Base-by-base conservation (phyloP, 1,140 invertebrate genomes). In the Hylyphantes graminicola region DNA sequence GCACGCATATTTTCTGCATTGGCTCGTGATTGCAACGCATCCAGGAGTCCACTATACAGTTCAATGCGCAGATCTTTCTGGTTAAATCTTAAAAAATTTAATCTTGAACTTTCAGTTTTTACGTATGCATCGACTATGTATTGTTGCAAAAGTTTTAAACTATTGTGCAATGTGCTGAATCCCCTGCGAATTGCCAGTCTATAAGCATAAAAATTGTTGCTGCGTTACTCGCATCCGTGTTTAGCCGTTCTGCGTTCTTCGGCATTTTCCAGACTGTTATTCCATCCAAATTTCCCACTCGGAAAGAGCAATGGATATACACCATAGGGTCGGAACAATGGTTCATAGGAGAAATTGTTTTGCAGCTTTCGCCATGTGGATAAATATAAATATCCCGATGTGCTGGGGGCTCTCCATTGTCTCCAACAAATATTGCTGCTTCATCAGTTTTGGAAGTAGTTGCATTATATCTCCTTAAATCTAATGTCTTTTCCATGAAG, bases 61-160 rank as follows among this genome's bases (percentile, higher is more conserved):
- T 87, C 87, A 74, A 57, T 13, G 17, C 87, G 4, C 0, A 86
- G 17, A 17, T 85, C 63, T n/a, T 74, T 48, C 70, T 87, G 80
- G 19, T 87, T 78, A 0, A 15, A 4, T 48, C 55, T 10, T 0
- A 87, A 57, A 21, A n/a, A 87, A 8, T 73, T 53, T 2, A 87
- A 19, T 2, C 83, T 48, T 12, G 55, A 51, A 17, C 48, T 15
- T 67, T 86, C 80, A 19, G 78, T 81, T 78, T 85, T 86, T 5
- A 67, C 35, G 55, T 87, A 87, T 6, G 54, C 35, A 68, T 87
- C 85, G n/a, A 87, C 85, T 19, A 82, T 61, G 55, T 70, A 87
- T 55, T 87, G 87, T n/a, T 87, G 85, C 21, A 70, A 68, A 2
- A 87, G 59, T 82, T 88, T 88, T 53, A 87, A 87, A 51, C 86